phyloP scores from a whole-genome alignment of 1,140 invertebrate species.

The Psix sp. region DNA sequence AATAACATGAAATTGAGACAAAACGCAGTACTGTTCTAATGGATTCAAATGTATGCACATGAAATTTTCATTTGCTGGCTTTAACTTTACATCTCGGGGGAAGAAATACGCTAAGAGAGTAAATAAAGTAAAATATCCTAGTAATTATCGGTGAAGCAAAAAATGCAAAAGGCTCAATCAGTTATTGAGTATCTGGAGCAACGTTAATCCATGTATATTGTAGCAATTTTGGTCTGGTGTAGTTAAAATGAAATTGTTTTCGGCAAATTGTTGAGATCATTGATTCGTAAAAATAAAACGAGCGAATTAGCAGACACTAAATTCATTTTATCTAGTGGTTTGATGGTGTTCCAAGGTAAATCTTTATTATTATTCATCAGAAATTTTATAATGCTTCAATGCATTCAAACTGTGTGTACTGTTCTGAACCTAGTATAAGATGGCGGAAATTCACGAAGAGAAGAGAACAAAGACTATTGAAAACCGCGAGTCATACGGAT shows the following conservation, averaged over 20 bases:
- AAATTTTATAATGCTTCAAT: constrained; percentile 9
- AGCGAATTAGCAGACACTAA: constrained; percentile 17
- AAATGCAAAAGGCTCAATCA: neutral
- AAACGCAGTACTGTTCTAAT: constrained; percentile 24
- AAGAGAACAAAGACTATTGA: constrained; percentile 28
- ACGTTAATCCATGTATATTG: no score
- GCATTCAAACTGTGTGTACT: constrained; percentile 6
- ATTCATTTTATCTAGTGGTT: constrained; percentile 16
- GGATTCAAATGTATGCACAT: constrained; percentile 47
- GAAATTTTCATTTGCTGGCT: constrained; percentile 45
- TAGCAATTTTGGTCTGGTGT: neutral
- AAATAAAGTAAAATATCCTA: no score
- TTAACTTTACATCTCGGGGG: constrained; percentile 6
- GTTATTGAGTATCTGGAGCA: no score
- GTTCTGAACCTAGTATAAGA: constrained; percentile 9
- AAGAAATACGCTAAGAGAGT: constrained; percentile 1
- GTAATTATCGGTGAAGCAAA: no score
- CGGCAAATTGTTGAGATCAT: constrained; percentile 12
- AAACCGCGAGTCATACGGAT: neutral
- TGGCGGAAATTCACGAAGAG: constrained; percentile 11
- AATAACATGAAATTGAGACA: constrained; percentile 38
- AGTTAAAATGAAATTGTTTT: neutral
- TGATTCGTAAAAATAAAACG: constrained; percentile 32
- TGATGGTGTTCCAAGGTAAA: constrained; percentile 8
- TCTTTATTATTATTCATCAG: no score